Conservation (phyloP, 2,888 invertebrate genomes). For the Nomada flava region DNA sequence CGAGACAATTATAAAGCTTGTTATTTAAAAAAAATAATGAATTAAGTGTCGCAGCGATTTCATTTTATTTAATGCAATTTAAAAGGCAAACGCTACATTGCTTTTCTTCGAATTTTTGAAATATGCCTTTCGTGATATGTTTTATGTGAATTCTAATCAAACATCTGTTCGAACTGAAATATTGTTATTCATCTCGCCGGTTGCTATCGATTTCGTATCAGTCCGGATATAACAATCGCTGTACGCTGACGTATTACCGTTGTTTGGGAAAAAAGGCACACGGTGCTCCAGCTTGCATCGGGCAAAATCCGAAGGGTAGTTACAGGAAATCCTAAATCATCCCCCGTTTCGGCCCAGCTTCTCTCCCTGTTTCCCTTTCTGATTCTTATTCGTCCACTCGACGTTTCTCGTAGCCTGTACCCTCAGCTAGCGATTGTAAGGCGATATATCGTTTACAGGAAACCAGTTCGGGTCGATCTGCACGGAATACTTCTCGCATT, state of each 20-base stretch:
- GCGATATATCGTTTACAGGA: slow-evolving; percentile 35
- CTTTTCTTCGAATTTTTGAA: too few species aligned
- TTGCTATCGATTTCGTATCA: too few species aligned
- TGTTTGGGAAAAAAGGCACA: neutral
- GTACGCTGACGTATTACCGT: slow-evolving; percentile 14
- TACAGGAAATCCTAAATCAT: slow-evolving; percentile 68
- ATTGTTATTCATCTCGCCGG: too few species aligned
- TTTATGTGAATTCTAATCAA: too few species aligned
- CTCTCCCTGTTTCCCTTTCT: slow-evolving; percentile 31
- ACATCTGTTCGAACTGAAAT: too few species aligned
- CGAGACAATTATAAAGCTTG: too few species aligned
- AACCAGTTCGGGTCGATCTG: slow-evolving; percentile 11
- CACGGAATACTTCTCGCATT: slow-evolving; percentile 15
- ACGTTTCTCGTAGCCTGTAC: slow-evolving; percentile 5
- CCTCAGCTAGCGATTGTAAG: slow-evolving; percentile 13
- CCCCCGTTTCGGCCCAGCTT: slow-evolving; percentile 46
- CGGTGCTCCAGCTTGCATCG: slow-evolving; percentile 15
- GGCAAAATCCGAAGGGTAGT: slow-evolving; percentile 44
- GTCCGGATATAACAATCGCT: neutral
- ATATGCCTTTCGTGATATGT: too few species aligned
- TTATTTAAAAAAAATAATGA: too few species aligned
- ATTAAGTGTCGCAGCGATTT: too few species aligned
- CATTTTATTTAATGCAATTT: too few species aligned
- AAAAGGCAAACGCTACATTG: too few species aligned
- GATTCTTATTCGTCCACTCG: slow-evolving; percentile 45